These are phyloP conservation scores for Drosophila suzukii DNA, from an alignment of 1,140 invertebrate species.

Conservation along the genomic window DNA sequence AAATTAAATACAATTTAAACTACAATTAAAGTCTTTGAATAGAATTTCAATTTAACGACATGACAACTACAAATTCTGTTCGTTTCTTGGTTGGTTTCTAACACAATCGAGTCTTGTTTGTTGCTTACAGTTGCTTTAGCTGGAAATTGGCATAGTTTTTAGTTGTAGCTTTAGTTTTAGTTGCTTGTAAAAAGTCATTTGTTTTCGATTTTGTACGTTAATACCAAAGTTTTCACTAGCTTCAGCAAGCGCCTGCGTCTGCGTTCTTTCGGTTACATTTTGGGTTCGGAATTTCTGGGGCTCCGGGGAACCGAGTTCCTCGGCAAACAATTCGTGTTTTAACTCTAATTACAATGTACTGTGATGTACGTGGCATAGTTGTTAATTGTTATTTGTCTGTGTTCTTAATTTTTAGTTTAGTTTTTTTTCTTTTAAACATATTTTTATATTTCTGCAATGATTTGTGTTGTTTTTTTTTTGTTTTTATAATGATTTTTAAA, in stretches of 20 bases:
- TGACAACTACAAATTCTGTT: slow-evolving; percentile 38
- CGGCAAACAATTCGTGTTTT: slow-evolving; percentile 37
- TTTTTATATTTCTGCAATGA: slow-evolving; percentile 37
- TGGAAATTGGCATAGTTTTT: slow-evolving; percentile 59
- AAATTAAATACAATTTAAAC: slow-evolving; percentile 59
- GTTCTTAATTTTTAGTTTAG: slow-evolving; percentile 29
- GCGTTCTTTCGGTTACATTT: slow-evolving; percentile 45
- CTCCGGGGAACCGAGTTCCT: slow-evolving; percentile 21
- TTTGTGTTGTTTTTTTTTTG: slow-evolving; percentile 23
- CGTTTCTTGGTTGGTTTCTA: slow-evolving; percentile 39
- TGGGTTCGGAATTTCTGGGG: slow-evolving; percentile 15
- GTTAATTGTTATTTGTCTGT: slow-evolving; percentile 48
- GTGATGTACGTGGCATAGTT: slow-evolving; percentile 49
- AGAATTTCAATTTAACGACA: slow-evolving; percentile 55
- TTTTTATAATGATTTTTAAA: slow-evolving; percentile 39
- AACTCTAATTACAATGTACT: slow-evolving; percentile 49
- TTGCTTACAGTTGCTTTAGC: slow-evolving; percentile 63
- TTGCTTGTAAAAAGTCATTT: slow-evolving; percentile 70
- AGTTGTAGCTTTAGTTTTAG: slow-evolving; percentile 22
- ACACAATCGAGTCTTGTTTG: slow-evolving; percentile 70
- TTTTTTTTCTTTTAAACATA: slow-evolving; percentile 29
- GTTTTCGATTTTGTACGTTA: slow-evolving; percentile 63
- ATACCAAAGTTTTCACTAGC: slow-evolving; percentile 59
- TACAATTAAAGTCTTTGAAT: slow-evolving; percentile 75
- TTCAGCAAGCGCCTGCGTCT: slow-evolving; percentile 63